A percentile compares a stretch with the other conserved stretches of the same genome.
Evolutionary conservation across 2,888 invertebrate species (phyloP).

Genomic region (Dione vanillae): DNA sequence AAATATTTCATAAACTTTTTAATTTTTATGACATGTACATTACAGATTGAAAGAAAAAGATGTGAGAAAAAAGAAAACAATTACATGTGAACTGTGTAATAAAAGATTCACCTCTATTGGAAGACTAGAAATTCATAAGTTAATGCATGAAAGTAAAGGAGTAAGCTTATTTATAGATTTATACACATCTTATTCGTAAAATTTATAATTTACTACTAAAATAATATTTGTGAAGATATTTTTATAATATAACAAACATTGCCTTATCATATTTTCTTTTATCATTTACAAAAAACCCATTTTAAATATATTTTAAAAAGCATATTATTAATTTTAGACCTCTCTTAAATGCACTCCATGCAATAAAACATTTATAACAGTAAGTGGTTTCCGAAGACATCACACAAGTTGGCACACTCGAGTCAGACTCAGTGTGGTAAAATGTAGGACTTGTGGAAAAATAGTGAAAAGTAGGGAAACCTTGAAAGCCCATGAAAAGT

Average conservation of each 20-base stretch:
- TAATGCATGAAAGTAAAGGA: constrained; percentile 68
- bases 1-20: too few species aligned
- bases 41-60: constrained; percentile 34
- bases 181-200: too few species aligned
- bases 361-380: constrained; percentile 69
- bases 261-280: too few species aligned
- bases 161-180: constrained; percentile 54
- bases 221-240: too few species aligned
- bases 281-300: too few species aligned
- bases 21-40: constrained; percentile 10
- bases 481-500: constrained; percentile 63
- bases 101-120: constrained; percentile 65
- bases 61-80: constrained; percentile 49
- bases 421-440: constrained; percentile 59
- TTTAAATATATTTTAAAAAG: not conserved
- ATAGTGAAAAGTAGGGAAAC: constrained; percentile 67
- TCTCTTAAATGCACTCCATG: constrained; percentile 65
- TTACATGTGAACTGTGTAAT: constrained; percentile 67
- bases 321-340: constrained; percentile 17
- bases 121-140: constrained; percentile 69
- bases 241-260: too few species aligned
- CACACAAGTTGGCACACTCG: constrained; percentile 64
- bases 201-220: too few species aligned
- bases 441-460: constrained; percentile 70
- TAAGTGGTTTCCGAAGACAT: constrained; percentile 70